Base-by-base conservation (phyloP, 1,140 invertebrate genomes). In the Drosophila biarmipes region DNA sequence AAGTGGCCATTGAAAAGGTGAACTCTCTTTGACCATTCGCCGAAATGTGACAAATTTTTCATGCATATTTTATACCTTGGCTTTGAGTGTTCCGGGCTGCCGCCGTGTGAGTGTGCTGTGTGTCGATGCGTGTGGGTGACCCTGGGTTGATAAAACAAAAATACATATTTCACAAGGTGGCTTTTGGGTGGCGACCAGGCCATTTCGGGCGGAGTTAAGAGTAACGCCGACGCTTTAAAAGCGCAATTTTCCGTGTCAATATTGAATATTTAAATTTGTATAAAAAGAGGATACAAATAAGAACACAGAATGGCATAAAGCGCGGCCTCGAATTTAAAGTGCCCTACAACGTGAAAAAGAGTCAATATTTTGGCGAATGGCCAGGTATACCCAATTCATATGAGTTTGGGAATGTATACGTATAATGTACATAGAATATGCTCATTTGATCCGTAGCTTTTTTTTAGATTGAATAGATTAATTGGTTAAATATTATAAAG, bases 1-100 rank as follows among this genome's bases (percentile, higher is more conserved):
- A 89, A 86, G 82, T 86, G 84, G 78, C 74, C 66, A 86, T 86
- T 87, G 69, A 78, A 74, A 87, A 86, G 82, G 82, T 86, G 71
- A 85, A 87, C 62, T 53, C 49, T 79, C 73, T 82, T 78, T 74
- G 71, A 52, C 66, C 82, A 76, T 72, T 67, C 71, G 48, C 48
- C 55, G 61, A 62, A 63, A 86, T 82, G 84, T 82, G 84, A 86
- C 82, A 86, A 86, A 89, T 86, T 86, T 82, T 76, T 89, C 74
- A 78, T 86, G 84, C 84, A 86, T 86, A 86, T 76, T 89, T 86
- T 87, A 87, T 86, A 61, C 68, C 21, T 51, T 51, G 54, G 49
- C 64, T 59, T 40, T 67, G 51, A 46, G 46, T 46, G 31, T 64
- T 40, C 45, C 59, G 42, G 71, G 58, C 51, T 24, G n/a, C 58